Conservation (phyloP, 2,888 invertebrate species). For the Cotesia congregata region DNA sequence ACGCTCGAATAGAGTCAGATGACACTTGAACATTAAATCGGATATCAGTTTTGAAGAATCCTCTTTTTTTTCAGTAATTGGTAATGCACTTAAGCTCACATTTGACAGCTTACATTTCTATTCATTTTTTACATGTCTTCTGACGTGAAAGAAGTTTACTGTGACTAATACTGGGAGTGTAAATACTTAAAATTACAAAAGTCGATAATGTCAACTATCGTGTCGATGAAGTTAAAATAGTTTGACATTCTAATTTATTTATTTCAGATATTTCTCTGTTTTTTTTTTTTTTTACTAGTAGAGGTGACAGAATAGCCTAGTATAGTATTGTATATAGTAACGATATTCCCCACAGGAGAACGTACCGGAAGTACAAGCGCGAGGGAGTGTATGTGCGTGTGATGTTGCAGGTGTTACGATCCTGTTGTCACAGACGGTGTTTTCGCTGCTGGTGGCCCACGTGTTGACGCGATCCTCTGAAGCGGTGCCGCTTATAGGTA, state of each 20-base stretch:
- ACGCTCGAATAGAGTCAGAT: slow-evolving; percentile 18
- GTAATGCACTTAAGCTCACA: background rate
- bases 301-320: background rate
- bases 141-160: too few species aligned
- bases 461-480: slow-evolving; percentile 99
- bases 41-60: slow-evolving; percentile 17
- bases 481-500: slow-evolving; percentile 98
- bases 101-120: too few species aligned
- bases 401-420: slow-evolving; percentile 97
- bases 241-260: too few species aligned
- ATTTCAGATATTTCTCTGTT: background rate
- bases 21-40: slow-evolving; percentile 23
- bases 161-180: too few species aligned
- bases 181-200: too few species aligned
- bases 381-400: slow-evolving; percentile 73
- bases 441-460: slow-evolving; percentile 99
- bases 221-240: too few species aligned
- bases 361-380: slow-evolving; percentile 66
- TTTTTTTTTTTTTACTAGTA: background rate
- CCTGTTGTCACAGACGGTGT: slow-evolving; percentile 99
- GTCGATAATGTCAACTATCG: too few species aligned
- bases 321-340: slow-evolving; percentile 43
- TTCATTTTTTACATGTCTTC: too few species aligned
- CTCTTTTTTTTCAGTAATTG: background rate
- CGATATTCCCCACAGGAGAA: slow-evolving; percentile 71